Evolutionary conservation across 64 coral and sea anemone genomes (phyloP), one percentile per base, ranked within the genome.

Genomic region (Cladopsammia gracilis): DNA sequence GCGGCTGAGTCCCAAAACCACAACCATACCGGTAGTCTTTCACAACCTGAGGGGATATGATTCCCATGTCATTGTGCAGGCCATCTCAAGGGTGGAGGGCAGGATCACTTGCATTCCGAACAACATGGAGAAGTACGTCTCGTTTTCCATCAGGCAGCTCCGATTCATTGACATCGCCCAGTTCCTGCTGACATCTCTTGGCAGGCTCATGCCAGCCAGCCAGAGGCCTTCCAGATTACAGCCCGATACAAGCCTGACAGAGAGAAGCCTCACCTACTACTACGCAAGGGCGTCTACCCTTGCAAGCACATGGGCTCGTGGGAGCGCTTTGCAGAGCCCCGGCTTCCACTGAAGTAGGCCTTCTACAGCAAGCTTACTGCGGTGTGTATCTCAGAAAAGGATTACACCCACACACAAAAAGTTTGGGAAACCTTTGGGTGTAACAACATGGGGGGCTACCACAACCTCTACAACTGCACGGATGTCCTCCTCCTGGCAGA

Each of bases 391-490:
- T 64, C 20, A 15, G 62, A 64, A 0, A n/a, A 13, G 0, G 20
- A 64, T 20, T 64, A 64, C 13, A 64, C 11, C 62, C 18, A 85
- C 53, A 42, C 82, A 12, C 53, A 62, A 66, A 7, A 64, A 19
- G 82, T 85, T 7, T 85, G 44, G 18, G 34, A 85, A 19, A 26
- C 82, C 18, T 85, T 85, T 46, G 14, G 64, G 3, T 85, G 25
- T 47, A 3, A 65, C 15, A 65, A 19, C 12, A 2, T 85, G 13
- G 62, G 62, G 62, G 15, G 5, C 14, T 15, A 13, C 62, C 10
- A 64, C 18, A 20, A 15, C 62, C 62, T 64, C 6, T 64, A 4
- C n/a, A 64, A 18, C 14, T 14, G 62, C 10, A 64, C 62, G 13
- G 62, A 64, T 2, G 5, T 64, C 11, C 62, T 64, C 14, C 62